phyloP scores from a whole-genome alignment of 2,113 vertebrate genomes.

The Pithys albifrons region DNA sequence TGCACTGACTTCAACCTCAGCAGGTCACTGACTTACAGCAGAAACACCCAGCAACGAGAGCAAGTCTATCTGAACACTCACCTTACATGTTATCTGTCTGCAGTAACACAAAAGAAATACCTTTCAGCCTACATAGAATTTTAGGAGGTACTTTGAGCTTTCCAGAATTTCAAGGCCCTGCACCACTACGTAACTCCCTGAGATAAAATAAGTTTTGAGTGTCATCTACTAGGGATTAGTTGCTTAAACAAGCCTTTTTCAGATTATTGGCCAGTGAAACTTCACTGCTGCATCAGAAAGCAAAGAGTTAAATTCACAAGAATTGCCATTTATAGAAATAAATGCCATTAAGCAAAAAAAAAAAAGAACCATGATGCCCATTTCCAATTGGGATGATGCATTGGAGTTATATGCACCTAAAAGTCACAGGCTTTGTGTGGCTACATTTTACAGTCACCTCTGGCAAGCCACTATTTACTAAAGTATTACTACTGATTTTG shows the following conservation, averaged over 20 bases:
- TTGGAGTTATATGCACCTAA: fast-evolving
- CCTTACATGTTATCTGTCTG: neutral
- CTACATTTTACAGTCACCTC: neutral
- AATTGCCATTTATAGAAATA: neutral
- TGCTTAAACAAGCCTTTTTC: neutral
- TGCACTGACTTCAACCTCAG: neutral
- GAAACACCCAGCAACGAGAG: neutral
- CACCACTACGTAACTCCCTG: fast-evolving
- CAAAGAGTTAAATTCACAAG: fast-evolving
- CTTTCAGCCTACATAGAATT: neutral
- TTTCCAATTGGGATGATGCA: neutral
- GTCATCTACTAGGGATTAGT: neutral
- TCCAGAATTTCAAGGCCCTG: neutral
- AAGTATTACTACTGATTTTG: neutral
- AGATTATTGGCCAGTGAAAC: fast-evolving
- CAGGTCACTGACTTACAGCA: neutral
- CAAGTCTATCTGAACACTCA: neutral
- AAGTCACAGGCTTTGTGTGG: neutral
- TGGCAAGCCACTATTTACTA: neutral
- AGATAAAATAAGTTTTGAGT: neutral
- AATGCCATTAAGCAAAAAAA: neutral
- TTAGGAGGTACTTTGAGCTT: neutral
- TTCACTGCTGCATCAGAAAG: neutral
- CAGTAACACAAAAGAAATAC: neutral
- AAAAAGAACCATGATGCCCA: neutral